Base-by-base conservation (phyloP, 2,888 invertebrate genomes). In the Lasioglossum pauxillum region DNA sequence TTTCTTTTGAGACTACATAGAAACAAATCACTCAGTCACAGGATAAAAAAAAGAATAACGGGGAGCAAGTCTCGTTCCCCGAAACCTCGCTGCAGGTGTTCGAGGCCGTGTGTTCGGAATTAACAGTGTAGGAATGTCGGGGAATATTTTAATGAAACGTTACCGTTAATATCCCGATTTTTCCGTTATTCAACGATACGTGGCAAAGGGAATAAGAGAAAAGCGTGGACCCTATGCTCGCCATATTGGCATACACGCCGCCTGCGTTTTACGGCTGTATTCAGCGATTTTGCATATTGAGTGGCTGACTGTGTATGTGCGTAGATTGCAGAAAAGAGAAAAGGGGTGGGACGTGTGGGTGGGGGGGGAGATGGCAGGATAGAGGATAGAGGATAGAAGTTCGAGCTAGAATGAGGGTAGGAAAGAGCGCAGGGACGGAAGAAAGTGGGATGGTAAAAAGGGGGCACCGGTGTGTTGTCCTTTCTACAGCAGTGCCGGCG, bases 211-310 rank as follows among this genome's bases (percentile, higher is more conserved):
- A 72, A 76, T 35, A 80, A 75, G 78, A 79, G 82, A 85, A 83
- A 89, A 81, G 60, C 82, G 83, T 86, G 84, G 77, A 89, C 90
- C 88, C 89, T 90, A 82, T 89, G 91, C 90, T 92, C 88, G 89
- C 92, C 92, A 93, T 95, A 94, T 95, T 94, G 94, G 92, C 92
- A 91, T 92, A 90, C 91, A 92, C 93, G 90, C 94, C 95, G 92
- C 92, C 93, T 94, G 94, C 93, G 92, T 94, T 95, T 94, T 94
- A 94, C 94, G 93, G 92, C 92, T 92, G 91, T 93, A 93, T 94
- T 94, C 94, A 93, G 94, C 94, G 93, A 93, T 94, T 94, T 93
- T 94, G 93, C 94, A 94, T 94, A 94, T 94, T 90, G 92, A 90
- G 88, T 87, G 84, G 82, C 80, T 75, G 80, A 67, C 78, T 74